Conservation (phyloP, 2,113 vertebrate genomes). For the Chaetodon trifascialis region DNA sequence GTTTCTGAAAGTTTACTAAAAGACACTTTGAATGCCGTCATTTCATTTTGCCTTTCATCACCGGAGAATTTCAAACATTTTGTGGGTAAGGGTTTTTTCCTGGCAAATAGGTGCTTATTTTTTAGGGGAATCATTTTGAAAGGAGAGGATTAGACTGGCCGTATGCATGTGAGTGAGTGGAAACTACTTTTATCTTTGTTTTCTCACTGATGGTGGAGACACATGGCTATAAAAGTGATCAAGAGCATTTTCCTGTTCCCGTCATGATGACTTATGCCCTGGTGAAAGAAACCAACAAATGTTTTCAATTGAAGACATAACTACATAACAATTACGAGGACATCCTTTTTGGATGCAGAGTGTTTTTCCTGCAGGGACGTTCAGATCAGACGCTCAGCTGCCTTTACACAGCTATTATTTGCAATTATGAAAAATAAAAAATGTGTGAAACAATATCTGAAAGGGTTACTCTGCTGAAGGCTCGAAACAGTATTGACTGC, state of each 20-base stretch:
- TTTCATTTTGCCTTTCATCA: background rate
- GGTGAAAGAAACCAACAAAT: conserved; percentile 39
- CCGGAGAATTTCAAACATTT: background rate
- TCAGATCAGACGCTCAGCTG: conserved; percentile 5
- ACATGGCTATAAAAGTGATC: conserved; percentile 41
- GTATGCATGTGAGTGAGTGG: conserved; percentile 14
- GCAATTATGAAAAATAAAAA: background rate
- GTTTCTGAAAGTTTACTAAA: background rate
- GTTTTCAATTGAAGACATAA: conserved; percentile 47
- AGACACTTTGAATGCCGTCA: background rate
- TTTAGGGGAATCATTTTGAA: background rate
- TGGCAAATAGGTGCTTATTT: conserved; percentile 1
- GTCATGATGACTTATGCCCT: conserved; percentile 23
- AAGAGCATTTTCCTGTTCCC: conserved; percentile 48
- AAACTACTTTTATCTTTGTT: conserved; percentile 30
- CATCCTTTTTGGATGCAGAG: conserved; percentile 26
- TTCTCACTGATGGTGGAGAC: conserved; percentile 35
- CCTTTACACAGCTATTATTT: conserved; percentile 10
- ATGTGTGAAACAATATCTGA: background rate
- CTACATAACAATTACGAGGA: conserved; percentile 22
- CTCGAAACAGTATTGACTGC: background rate
- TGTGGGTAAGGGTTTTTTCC: background rate
- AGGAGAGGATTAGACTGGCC: background rate
- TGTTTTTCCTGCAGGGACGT: conserved; percentile 23
- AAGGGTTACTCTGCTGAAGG: background rate